Conservation (phyloP, 2,888 invertebrate genomes). For the Chesias legatella region DNA sequence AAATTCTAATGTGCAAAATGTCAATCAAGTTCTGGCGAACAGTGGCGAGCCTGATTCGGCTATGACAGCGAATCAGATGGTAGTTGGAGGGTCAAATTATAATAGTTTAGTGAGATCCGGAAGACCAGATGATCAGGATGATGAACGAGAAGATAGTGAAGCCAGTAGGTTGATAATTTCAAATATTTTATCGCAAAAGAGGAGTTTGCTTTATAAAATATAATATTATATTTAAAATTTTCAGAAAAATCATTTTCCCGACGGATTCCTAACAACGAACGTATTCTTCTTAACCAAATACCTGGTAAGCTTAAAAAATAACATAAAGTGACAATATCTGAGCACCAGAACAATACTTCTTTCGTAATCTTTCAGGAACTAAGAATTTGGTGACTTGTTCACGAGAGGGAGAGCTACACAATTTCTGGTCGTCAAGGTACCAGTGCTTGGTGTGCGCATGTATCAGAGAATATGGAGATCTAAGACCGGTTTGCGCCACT, state of each 20-base stretch:
- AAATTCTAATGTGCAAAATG: neutral
- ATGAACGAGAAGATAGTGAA: too few relatives aligned
- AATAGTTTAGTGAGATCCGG: too few relatives aligned
- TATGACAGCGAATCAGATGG: conserved; percentile 1
- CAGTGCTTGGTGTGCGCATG: conserved; percentile 60
- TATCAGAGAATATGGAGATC: conserved; percentile 33
- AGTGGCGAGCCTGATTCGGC: neutral
- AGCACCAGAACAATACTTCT: neutral
- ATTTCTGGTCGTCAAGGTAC: conserved; percentile 36
- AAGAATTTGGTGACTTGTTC: conserved; percentile 38
- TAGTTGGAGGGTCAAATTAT: neutral
- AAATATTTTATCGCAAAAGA: too few relatives aligned
- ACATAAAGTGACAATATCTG: neutral
- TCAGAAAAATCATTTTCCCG: conserved; percentile 40
- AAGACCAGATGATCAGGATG: too few relatives aligned
- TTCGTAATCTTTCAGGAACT: conserved; percentile 37
- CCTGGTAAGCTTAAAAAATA: conserved; percentile 39
- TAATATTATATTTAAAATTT: conserved; percentile 21
- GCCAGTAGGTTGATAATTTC: too few relatives aligned
- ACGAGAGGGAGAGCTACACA: conserved; percentile 49
- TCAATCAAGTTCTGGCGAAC: conserved; percentile 1
- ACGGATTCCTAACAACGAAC: conserved; percentile 39
- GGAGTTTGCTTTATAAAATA: too few relatives aligned
- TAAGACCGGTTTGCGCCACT: conserved; percentile 50
- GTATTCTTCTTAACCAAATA: conserved; percentile 40